Conservation (phyloP, 2,113 vertebrate genomes). For the Oceanodroma tethys region DNA sequence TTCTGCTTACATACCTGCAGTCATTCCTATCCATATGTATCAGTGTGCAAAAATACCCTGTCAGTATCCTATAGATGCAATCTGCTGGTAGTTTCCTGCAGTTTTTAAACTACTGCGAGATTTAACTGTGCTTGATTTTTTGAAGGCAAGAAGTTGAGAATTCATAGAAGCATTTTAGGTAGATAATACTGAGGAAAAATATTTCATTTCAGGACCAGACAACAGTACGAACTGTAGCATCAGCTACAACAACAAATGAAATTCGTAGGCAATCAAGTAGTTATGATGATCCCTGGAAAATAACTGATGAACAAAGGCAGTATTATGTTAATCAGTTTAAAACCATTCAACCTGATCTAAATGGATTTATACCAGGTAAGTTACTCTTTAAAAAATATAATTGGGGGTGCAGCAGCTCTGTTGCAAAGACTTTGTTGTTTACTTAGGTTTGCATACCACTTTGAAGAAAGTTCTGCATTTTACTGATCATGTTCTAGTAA, state of each 20-base stretch:
- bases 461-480: neutral
- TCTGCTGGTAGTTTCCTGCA: constrained; percentile 39
- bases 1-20: constrained; percentile 68
- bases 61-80: neutral
- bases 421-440: neutral
- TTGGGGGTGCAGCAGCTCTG: constrained; percentile 10
- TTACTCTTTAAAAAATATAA: constrained; percentile 53
- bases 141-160: constrained; percentile 60
- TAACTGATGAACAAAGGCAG: constrained; percentile 98
- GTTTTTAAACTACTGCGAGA: constrained; percentile 35
- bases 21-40: constrained; percentile 62
- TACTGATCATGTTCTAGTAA: neutral
- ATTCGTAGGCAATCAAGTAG: constrained; percentile 96
- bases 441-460: neutral
- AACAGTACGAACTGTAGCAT: constrained; percentile 91
- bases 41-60: constrained; percentile 53
- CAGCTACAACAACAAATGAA: constrained; percentile 89
- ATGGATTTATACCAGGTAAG: constrained; percentile 97
- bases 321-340: constrained; percentile 99
- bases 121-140: constrained; percentile 64
- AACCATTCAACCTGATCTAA: constrained; percentile 97
- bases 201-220: constrained; percentile 86
- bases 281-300: constrained; percentile 98
- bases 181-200: constrained; percentile 77
- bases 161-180: constrained; percentile 47